Percentiles rank a stretch among this genome's conserved stretches.
phyloP scores from a whole-genome alignment of 2,113 vertebrate species.

The Morone chrysops region DNA sequence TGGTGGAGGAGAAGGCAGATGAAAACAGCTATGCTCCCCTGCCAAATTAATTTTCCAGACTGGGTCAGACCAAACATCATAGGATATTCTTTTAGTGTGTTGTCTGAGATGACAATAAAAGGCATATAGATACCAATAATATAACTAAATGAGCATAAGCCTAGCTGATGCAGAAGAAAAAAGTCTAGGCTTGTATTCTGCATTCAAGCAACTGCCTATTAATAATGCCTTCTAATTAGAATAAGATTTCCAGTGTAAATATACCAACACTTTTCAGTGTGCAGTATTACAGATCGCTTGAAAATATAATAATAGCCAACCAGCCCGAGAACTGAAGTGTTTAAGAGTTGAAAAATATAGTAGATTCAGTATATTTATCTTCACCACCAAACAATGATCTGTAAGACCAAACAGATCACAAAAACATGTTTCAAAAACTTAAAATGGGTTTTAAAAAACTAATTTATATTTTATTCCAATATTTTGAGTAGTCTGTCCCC shows the following conservation, averaged over 20 bases:
- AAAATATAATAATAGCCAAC: neutral
- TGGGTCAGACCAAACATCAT: slow-evolving; percentile 54
- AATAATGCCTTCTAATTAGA: slow-evolving; percentile 2
- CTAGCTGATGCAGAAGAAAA: neutral
- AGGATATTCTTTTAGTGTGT: slow-evolving; percentile 40
- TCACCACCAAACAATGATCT: neutral
- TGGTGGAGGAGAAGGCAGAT: slow-evolving; percentile 63
- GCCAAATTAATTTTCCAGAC: slow-evolving; percentile 81
- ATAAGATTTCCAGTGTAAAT: slow-evolving; percentile 14
- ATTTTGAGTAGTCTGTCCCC: neutral
- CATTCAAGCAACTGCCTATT: slow-evolving; percentile 8
- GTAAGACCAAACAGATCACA: neutral
- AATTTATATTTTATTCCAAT: neutral
- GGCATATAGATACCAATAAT: slow-evolving; percentile 18
- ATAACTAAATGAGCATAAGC: slow-evolving; percentile 34
- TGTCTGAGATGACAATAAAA: slow-evolving; percentile 46
- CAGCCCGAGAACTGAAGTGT: slow-evolving; percentile 1
- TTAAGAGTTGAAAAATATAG: neutral
- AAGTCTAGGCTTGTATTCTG: slow-evolving; percentile 1
- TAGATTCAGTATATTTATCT: neutral
- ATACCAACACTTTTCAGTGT: neutral
- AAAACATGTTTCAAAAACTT: neutral
- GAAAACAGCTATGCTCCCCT: slow-evolving; percentile 67
- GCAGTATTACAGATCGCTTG: neutral
- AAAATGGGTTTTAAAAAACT: neutral